Conservation (phyloP, 2,888 invertebrate species). For the Hirtodrosophila alboralis region DNA sequence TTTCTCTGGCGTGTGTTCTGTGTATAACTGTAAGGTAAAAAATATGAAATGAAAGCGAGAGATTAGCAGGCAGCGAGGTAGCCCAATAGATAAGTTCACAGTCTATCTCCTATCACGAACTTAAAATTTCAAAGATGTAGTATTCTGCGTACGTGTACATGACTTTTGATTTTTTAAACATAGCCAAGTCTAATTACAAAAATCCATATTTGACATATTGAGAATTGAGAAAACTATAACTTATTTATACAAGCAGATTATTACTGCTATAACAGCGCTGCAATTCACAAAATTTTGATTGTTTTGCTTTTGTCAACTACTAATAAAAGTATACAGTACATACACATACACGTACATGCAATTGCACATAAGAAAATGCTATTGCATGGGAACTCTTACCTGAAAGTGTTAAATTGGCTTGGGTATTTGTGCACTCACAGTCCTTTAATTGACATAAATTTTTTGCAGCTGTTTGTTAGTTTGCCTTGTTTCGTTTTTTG, state of each 20-base stretch:
- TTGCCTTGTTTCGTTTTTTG: slow-evolving; percentile 17
- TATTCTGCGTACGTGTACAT: slow-evolving; percentile 73
- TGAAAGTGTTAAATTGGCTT: slow-evolving; percentile 25
- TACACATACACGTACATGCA: slow-evolving; percentile 2
- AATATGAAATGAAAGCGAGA: slow-evolving; percentile 7
- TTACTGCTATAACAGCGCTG: background rate
- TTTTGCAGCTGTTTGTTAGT: slow-evolving; percentile 18
- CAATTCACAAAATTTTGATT: slow-evolving; percentile 21
- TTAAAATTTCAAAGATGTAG: slow-evolving; percentile 54
- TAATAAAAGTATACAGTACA: slow-evolving; percentile 18
- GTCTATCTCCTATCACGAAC: slow-evolving; percentile 46
- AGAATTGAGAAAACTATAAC: too few relatives aligned
- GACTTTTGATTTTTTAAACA: slow-evolving; percentile 42
- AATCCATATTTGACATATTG: slow-evolving; percentile 1
- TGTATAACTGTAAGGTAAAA: slow-evolving; percentile 51
- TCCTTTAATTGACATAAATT: slow-evolving; percentile 44
- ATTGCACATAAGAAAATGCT: background rate
- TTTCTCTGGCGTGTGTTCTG: slow-evolving; percentile 27
- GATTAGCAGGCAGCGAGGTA: slow-evolving; percentile 27
- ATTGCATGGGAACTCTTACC: slow-evolving; percentile 30
- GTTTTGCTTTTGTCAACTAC: slow-evolving; percentile 31
- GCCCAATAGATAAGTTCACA: slow-evolving; percentile 47
- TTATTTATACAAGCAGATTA: too few relatives aligned
- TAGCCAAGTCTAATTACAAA: slow-evolving; percentile 19
- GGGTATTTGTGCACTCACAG: slow-evolving; percentile 13